These are phyloP conservation scores for Hermaeophaga mercurialis DNA, from an alignment of 2,888 invertebrate genomes.

Conservation along the genomic window DNA sequence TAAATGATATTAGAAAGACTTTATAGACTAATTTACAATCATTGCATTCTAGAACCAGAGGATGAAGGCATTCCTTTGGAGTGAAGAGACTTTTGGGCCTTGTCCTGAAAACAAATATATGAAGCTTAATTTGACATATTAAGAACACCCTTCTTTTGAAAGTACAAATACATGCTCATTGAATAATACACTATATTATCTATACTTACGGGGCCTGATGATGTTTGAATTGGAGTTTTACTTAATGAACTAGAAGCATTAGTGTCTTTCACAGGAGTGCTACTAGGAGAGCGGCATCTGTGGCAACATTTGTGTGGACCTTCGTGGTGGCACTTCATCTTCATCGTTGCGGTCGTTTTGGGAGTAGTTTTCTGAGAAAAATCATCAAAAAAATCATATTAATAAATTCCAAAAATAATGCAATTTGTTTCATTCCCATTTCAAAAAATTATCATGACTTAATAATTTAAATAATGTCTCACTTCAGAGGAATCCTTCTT, in stretches of 20 bases:
- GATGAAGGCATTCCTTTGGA: not conserved
- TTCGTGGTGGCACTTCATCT: slow-evolving; percentile 30
- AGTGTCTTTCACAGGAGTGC: slow-evolving; percentile 34
- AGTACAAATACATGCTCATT: too few species aligned
- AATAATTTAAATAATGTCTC: too few species aligned
- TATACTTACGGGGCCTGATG: slow-evolving; percentile 1
- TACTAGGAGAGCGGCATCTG: slow-evolving; percentile 19
- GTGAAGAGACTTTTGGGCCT: too few species aligned
- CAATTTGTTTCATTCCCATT: too few species aligned
- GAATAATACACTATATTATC: not conserved
- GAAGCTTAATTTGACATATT: too few species aligned
- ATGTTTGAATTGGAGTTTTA: slow-evolving; percentile 3
- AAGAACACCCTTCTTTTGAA: too few species aligned
- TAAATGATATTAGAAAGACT: not conserved
- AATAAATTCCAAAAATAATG: too few species aligned
- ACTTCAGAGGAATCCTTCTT: too few species aligned
- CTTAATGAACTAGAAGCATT: slow-evolving; percentile 1
- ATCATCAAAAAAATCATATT: too few species aligned
- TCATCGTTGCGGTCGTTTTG: slow-evolving; percentile 11
- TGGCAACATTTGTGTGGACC: not conserved
- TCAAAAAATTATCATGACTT: too few species aligned
- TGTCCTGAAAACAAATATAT: too few species aligned
- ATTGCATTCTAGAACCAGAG: not conserved
- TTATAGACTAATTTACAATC: not conserved
- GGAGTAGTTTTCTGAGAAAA: not conserved